Evolutionary conservation across 2,888 invertebrate genomes (phyloP), one percentile per base, ranked within the genome.

Genomic region (Hofmannophila pseudospretella): DNA sequence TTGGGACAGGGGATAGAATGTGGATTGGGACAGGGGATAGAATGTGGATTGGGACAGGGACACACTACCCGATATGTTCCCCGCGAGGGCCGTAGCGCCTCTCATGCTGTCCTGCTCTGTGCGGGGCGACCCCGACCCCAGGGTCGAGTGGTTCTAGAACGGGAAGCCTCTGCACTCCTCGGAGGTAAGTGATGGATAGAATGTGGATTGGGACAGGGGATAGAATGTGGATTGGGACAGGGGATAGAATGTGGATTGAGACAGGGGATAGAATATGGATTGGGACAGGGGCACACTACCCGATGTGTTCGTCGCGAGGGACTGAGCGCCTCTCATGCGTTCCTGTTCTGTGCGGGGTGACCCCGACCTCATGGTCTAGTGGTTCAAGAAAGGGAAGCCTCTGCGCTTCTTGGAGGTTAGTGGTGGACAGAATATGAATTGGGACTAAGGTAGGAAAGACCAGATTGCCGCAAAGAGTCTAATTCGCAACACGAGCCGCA

Each of bases 121-220:
- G 34, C 91, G 92, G 51, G 97, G 97, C 8, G 97, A 97, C 79
- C 97, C 98, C 31, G 97, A 96, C 70, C 97, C 98, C 0, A 92
- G 96, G 66, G 92, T 97, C 28, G 90, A 92, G 50, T 98, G 97
- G 97, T 90, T 89, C 63, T 97, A 96, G 86, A 93, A 95, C 67
- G 93, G 92, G n/a, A 92, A 94, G 74, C 90, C 76, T 1, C 65
- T 82, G 51, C 67, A 75, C 54, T 80, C 80, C 4, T 80, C 77
- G 0, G 80, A 77, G 71, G 80, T 79, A 36, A 37, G 25, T 16
- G 16, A 5, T n/a, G n/a, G n/a, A n/a, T n/a, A n/a, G n/a, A n/a
- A n/a, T n/a, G n/a, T n/a, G n/a, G n/a, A n/a, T n/a, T n/a, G n/a
- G n/a, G n/a, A n/a, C n/a, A n/a, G n/a, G n/a, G n/a, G n/a, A n/a